Conservation (phyloP, 2,113 vertebrate genomes). For the Notechis scutatus region DNA sequence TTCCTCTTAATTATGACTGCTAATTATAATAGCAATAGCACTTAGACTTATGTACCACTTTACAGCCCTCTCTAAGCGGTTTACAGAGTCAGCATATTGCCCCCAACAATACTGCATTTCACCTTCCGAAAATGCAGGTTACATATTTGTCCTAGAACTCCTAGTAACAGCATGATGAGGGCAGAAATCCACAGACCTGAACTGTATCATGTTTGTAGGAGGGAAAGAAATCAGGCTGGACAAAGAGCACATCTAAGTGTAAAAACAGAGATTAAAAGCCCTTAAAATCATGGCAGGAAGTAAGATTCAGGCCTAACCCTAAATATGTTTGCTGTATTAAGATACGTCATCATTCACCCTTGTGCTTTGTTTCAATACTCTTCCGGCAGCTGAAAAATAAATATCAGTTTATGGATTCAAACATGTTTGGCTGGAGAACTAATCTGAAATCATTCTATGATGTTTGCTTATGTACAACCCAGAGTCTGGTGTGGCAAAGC, state of each 20-base stretch:
- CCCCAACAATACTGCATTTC: not conserved
- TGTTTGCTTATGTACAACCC: not conserved
- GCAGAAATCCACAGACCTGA: slow-evolving; percentile 10
- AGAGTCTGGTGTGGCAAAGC: slow-evolving; percentile 12
- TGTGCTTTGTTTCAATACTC: rapidly evolving
- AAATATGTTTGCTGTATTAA: not conserved
- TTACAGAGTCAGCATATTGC: no score
- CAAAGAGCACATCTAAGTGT: not conserved
- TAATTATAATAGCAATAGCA: not conserved
- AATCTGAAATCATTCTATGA: not conserved
- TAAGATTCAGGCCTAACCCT: rapidly evolving
- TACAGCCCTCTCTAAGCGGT: no score
- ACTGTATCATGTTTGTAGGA: not conserved
- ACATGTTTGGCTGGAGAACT: not conserved
- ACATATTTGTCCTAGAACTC: not conserved
- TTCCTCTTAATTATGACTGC: not conserved
- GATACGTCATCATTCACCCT: not conserved
- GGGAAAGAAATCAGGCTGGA: slow-evolving; percentile 5
- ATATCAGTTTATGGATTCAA: not conserved
- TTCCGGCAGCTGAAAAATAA: not conserved
- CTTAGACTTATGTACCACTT: no score
- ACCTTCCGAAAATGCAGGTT: not conserved
- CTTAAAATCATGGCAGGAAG: slow-evolving; percentile 7
- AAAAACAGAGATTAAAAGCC: not conserved
- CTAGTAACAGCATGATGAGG: not conserved